These are phyloP conservation scores for Cephus spinipes DNA, from an alignment of 2,888 invertebrate genomes.

Conservation along the genomic window DNA sequence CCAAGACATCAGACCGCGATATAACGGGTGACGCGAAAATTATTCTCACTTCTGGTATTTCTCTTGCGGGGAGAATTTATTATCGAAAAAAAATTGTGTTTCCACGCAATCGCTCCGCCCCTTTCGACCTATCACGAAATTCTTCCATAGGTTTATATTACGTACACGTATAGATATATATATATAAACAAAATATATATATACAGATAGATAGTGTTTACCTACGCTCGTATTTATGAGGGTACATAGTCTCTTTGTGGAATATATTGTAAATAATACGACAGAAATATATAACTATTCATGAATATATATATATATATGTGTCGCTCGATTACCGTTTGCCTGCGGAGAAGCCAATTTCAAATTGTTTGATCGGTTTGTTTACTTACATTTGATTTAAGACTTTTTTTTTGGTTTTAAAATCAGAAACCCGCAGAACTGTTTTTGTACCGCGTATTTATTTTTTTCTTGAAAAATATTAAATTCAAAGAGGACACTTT, in stretches of 20 bases:
- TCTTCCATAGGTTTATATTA: not conserved
- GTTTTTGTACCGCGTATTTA: not conserved
- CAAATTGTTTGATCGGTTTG: conserved; percentile 37
- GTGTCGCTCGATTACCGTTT: conserved; percentile 27
- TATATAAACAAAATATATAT: conserved; percentile 21
- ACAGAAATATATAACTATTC: conserved; percentile 30
- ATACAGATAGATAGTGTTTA: conserved; percentile 37
- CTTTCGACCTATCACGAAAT: not conserved
- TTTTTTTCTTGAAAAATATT: not conserved
- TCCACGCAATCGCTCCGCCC: not conserved
- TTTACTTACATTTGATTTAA: not conserved
- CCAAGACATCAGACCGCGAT: not conserved
- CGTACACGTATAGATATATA: conserved; percentile 2
- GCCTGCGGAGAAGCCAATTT: conserved; percentile 53
- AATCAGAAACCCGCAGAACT: too few species aligned
- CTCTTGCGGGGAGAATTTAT: not conserved
- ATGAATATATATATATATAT: conserved; percentile 46
- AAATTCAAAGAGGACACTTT: too few species aligned
- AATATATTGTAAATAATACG: conserved; percentile 57
- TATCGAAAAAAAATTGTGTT: not conserved
- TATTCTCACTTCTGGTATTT: not conserved
- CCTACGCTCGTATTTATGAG: conserved; percentile 53
- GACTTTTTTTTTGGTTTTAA: not conserved
- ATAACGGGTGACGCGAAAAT: conserved; percentile 10
- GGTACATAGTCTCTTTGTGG: conserved; percentile 36